These are phyloP conservation scores for Leptosomus discolor DNA, from an alignment of 2,113 vertebrate genomes.

Conservation along the genomic window DNA sequence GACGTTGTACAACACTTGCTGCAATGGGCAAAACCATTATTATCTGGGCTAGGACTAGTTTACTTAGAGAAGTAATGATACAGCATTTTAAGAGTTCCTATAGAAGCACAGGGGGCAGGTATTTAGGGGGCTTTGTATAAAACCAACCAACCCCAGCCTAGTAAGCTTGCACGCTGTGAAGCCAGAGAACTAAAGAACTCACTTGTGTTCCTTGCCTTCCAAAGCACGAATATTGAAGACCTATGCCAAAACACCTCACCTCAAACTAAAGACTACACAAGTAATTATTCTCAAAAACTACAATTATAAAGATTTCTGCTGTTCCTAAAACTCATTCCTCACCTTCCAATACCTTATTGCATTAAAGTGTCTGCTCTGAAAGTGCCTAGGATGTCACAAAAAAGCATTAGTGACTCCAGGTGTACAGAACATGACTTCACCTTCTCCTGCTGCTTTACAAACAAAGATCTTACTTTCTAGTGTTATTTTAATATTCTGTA, in stretches of 20 bases:
- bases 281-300: not conserved
- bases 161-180: not conserved
- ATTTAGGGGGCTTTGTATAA: not conserved
- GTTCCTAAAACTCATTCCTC: not conserved
- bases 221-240: not conserved
- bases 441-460: not conserved
- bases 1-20: rapidly evolving
- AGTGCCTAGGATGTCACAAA: not conserved
- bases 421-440: not conserved
- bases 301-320: not conserved
- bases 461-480: not conserved
- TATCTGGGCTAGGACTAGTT: not conserved
- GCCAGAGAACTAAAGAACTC: not conserved
- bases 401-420: not conserved
- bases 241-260: not conserved
- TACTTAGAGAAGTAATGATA: not conserved
- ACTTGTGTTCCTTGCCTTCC: not conserved
- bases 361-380: not conserved
- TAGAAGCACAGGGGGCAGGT: not conserved
- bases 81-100: not conserved
- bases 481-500: not conserved
- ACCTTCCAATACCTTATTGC: not conserved
- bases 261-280: not conserved
- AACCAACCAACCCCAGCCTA: not conserved
- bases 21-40: not conserved